Evolutionary conservation across 1,140 invertebrate species (phyloP), one percentile per base, ranked within the genome.

Genomic region (Augochlora pura): DNA sequence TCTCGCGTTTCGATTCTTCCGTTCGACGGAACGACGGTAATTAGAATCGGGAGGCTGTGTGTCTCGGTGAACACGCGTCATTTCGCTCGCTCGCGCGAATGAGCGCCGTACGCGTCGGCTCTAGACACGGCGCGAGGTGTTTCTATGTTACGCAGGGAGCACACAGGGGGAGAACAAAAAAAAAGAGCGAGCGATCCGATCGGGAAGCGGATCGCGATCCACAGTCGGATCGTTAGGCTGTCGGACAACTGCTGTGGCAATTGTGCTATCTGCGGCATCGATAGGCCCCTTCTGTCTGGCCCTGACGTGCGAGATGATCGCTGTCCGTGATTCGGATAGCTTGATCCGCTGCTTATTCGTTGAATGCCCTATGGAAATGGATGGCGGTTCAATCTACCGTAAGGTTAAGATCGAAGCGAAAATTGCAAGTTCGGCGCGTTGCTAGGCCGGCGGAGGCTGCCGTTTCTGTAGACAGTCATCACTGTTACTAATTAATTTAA

Each of bases 21-120:
- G 59, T 52, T 77, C 32, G 65, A 8, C 32, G 59, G 66, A 65
- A 14, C n/a, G 59, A 62, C 49, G 85, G 77, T 82, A 85, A 86
- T 86, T 85, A 80, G 59, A 68, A 38, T 60, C 52, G 60, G 9
- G 54, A 16, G 67, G 25, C 59, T 27, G 69, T n/a, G n/a, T n/a
- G n/a, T n/a, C n/a, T 52, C 70, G 59, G 42, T 42, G 62, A 21
- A 57, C 64, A 57, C 64, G 72, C 67, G 64, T 83, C 54, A 72
- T 23, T 60, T 42, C 74, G 32, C 32, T 32, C 32, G 32, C 32
- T 32, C 32, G 80, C 76, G 62, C 46, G n/a, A 39, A 62, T 12
- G 38, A 65, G 54, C 21, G 63, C n/a, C 7, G 25, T 38, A 49
- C 42, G 42, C 10, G 42, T 46, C 4, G 1, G 32, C 32, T 32